Evolutionary conservation across 2,113 vertebrate genomes (phyloP).

Genomic region (Malurus cyaneus): DNA sequence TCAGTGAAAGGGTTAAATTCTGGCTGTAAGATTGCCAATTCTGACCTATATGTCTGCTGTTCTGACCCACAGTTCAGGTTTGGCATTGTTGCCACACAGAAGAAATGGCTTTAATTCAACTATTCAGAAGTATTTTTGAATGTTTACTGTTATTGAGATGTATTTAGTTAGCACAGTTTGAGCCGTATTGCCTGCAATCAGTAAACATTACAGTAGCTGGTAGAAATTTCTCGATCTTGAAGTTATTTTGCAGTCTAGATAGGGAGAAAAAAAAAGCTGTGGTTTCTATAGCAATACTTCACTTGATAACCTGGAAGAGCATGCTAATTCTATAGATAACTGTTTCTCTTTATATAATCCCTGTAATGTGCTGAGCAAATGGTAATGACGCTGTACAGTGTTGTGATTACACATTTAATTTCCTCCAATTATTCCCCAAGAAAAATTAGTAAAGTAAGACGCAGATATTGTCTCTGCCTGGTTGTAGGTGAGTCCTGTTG

Average conservation of each 20-base stretch:
- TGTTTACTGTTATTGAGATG: neutral
- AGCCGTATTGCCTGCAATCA: neutral
- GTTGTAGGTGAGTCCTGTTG: neutral
- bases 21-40: neutral
- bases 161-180: neutral
- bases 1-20: neutral
- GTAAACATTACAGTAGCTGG: neutral
- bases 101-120: neutral
- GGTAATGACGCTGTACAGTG: neutral
- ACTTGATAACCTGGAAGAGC: slow-evolving; percentile 26
- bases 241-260: neutral
- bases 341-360: neutral
- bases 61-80: slow-evolving; percentile 14
- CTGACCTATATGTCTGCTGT: neutral
- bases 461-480: neutral
- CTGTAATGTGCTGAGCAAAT: neutral
- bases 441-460: neutral
- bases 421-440: neutral
- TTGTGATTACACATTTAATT: neutral
- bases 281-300: slow-evolving; percentile 61
- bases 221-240: slow-evolving; percentile 43
- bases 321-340: neutral
- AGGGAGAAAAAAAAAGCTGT: neutral
- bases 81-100: neutral
- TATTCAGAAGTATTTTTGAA: neutral